Base-by-base conservation (phyloP, 2,797 vertebrate species). In the Adelosebastes latens region DNA sequence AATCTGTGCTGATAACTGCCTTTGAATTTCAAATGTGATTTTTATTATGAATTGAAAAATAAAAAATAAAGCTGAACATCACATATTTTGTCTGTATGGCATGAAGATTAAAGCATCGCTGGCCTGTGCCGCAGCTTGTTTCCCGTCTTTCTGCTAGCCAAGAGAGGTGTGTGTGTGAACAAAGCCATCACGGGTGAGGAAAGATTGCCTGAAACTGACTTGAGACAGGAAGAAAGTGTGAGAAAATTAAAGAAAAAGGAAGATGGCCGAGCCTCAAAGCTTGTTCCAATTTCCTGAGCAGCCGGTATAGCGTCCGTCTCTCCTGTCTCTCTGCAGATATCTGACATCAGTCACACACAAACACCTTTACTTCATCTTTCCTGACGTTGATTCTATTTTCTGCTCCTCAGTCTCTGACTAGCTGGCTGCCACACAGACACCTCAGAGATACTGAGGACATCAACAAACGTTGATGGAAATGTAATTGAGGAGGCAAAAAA, bases 201-300 rank as follows among this genome's bases (percentile, higher is more conserved):
- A 9, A 39, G 22, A 71, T 24, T 2, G 8, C 32, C 39, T 75
- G 18, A 58, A 79, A 42, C 27, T 67, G 65, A 74, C 20, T 34
- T 20, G 10, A 71, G 36, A 80, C 8, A n/a, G 5, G 60, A 67
- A n/a, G 60, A 49, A 70, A 64, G 14, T 32, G 55, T 34, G 36
- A 75, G 32, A 52, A 22, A 66, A 27, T n/a, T 22, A 64, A 20
- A 70, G 25, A 59, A n/a, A 64, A 42, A 5, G 14, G 6, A 24
- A 36, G 29, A 53, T 24, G 61, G n/a, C 25, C 1, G 6, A 61
- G 39, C 22, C 16, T 69, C 55, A 25, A 29, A 68, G 29, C 14
- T 70, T 75, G 70, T 56, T 90, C 71, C 74, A 90, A 82, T 90
- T 84, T 89, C 83, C 72, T 42, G 61, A 72, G 66, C 42, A 60